These are phyloP conservation scores for Leptothorax acervorum DNA, from an alignment of 2,888 invertebrate species.

Conservation along the genomic window DNA sequence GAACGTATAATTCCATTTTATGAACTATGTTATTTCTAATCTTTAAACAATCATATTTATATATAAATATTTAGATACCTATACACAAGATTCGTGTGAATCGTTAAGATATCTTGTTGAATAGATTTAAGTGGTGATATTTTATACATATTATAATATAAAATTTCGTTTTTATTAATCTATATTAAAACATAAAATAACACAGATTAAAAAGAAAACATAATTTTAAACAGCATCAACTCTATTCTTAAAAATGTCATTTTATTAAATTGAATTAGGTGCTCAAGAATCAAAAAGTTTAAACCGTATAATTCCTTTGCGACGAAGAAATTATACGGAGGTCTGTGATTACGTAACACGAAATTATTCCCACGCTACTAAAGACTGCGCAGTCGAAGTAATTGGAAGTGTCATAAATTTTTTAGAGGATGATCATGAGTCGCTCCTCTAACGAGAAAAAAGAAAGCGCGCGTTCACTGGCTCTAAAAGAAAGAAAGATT, in stretches of 20 bases:
- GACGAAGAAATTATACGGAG: constrained; percentile 9
- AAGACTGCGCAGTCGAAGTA: constrained; percentile 21
- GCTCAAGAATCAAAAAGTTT: background rate
- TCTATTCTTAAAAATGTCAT: background rate
- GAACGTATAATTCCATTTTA: background rate
- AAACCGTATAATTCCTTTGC: background rate
- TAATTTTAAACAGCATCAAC: background rate
- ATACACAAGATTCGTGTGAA: background rate
- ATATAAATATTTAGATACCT: background rate
- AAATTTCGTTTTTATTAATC: background rate
- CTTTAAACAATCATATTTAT: background rate
- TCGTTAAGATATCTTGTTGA: background rate
- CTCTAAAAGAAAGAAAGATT: background rate
- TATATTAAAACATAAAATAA: background rate
- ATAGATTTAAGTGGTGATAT: background rate
- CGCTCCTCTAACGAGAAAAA: background rate
- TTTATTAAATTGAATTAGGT: constrained; percentile 4
- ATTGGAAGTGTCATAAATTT: constrained; percentile 44
- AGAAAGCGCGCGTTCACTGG: background rate
- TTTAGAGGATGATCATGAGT: constrained; percentile 14
- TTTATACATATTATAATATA: background rate
- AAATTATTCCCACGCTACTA: constrained; percentile 28
- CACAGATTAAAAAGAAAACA: background rate
- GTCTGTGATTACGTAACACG: constrained; percentile 2
- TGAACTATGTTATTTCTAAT: background rate